Conservation (phyloP, 2,113 vertebrate species). For the Polyodon spathula region DNA sequence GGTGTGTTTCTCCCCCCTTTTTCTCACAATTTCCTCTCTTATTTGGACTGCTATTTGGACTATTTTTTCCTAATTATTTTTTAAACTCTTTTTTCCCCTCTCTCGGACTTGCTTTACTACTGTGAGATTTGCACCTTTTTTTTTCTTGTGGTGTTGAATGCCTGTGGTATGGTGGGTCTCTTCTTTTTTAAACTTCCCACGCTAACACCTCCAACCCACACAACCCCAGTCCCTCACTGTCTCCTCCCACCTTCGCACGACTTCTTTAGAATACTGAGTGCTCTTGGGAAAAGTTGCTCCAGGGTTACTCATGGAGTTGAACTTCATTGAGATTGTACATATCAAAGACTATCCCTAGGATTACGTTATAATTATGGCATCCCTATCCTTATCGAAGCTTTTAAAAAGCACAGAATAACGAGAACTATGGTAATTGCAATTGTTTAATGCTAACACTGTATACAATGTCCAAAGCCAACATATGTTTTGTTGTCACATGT, state of each 20-base stretch:
- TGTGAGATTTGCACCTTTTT: conserved; percentile 10
- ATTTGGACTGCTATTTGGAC: background rate
- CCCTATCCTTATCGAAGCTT: too few relatives aligned
- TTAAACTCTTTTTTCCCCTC: background rate
- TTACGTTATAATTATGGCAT: too few relatives aligned
- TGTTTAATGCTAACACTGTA: too few relatives aligned
- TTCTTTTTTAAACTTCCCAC: conserved; percentile 9
- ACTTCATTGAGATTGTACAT: too few relatives aligned
- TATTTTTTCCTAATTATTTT: background rate
- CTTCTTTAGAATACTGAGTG: too few relatives aligned
- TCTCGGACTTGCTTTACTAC: conserved; percentile 3
- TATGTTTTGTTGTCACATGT: too few relatives aligned
- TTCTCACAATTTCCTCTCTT: background rate
- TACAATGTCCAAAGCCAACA: too few relatives aligned
- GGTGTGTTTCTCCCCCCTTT: conserved; percentile 18
- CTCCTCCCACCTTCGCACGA: background rate
- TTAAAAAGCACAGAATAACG: too few relatives aligned
- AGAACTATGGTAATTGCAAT: too few relatives aligned
- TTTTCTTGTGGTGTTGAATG: conserved; percentile 4
- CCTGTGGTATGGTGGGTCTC: conserved; percentile 13
- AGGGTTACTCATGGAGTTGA: too few relatives aligned
- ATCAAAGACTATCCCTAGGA: too few relatives aligned
- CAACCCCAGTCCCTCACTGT: background rate
- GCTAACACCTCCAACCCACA: background rate
- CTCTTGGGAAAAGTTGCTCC: too few relatives aligned